These are phyloP conservation scores for Stylophora pistillata DNA, from an alignment of 64 coral and sea anemone genomes.

Conservation along the genomic window DNA sequence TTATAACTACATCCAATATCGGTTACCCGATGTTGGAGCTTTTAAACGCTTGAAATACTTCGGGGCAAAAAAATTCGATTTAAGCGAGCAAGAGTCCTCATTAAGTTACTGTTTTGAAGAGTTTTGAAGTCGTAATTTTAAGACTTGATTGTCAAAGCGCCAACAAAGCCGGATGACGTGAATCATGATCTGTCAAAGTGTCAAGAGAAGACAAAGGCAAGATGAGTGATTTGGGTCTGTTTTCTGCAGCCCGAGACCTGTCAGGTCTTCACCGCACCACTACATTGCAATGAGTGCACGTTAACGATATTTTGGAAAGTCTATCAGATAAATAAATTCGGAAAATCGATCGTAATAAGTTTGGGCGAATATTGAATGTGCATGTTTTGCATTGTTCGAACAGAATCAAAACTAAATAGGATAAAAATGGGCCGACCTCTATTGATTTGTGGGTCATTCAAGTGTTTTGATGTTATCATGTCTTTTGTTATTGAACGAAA, in stretches of 20 bases:
- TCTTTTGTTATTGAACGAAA: neutral
- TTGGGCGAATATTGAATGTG: neutral
- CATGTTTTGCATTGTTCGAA: neutral
- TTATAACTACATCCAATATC: neutral
- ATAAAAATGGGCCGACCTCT: conserved; percentile 43
- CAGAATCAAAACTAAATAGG: neutral
- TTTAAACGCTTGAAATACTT: neutral
- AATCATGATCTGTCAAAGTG: conserved; percentile 10
- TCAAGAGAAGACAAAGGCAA: conserved; percentile 10
- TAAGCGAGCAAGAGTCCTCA: neutral
- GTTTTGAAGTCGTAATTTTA: neutral
- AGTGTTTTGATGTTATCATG: conserved; percentile 33
- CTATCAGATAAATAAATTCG: neutral
- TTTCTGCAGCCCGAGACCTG: neutral
- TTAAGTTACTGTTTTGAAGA: neutral
- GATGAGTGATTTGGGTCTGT: neutral
- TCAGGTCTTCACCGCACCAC: neutral
- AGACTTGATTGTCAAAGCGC: neutral
- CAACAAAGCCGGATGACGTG: neutral
- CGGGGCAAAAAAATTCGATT: neutral
- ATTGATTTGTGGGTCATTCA: conserved; percentile 26
- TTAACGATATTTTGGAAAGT: neutral
- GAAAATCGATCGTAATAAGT: neutral
- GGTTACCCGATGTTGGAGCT: neutral
- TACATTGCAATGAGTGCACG: neutral